phyloP scores from a whole-genome alignment of 2,797 vertebrate species.

The Caiman crocodilus region DNA sequence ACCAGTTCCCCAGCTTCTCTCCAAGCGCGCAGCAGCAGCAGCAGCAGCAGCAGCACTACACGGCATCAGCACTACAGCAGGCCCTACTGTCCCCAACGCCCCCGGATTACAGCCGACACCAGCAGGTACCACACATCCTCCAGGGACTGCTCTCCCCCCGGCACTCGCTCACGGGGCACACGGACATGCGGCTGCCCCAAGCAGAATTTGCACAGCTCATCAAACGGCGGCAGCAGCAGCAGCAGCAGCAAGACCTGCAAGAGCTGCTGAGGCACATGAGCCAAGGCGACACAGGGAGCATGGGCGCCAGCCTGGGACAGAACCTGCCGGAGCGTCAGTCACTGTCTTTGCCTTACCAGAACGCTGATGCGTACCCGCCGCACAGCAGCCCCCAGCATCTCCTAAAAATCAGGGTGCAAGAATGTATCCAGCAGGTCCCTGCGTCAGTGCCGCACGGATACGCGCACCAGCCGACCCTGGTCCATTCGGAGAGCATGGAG shows the following conservation, averaged over 20 bases:
- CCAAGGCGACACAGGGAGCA: constrained; percentile 86
- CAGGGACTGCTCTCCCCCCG: constrained; percentile 97
- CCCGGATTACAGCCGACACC: constrained; percentile 91
- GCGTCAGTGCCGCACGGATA: constrained; percentile 74
- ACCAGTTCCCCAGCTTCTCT: constrained; percentile 87
- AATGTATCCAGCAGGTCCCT: constrained; percentile 82
- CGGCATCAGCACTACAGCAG: constrained; percentile 94
- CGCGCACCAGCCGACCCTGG: constrained; percentile 79
- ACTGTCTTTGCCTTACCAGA: constrained; percentile 83
- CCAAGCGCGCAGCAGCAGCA: constrained; percentile 78
- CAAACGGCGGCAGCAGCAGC: constrained; percentile 88
- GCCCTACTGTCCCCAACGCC: constrained; percentile 96
- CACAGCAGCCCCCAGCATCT: constrained; percentile 88
- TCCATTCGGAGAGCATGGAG: constrained; percentile 98
- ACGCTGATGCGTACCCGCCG: constrained; percentile 79
- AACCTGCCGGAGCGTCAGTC: constrained; percentile 80
- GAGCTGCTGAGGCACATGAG: constrained; percentile 92
- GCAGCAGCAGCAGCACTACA: constrained; percentile 81
- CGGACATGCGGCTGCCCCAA: constrained; percentile 91
- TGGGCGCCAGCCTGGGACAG: constrained; percentile 74
- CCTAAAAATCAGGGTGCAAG: constrained; percentile 91
- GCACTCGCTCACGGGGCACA: constrained; percentile 94
- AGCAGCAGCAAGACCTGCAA: constrained; percentile 91
- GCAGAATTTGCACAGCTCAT: constrained; percentile 93
- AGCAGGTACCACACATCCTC: constrained; percentile 94